Percentiles rank a stretch among this genome's conserved stretches.
phyloP scores from a whole-genome alignment of 1,140 invertebrate genomes.

The Mylabris phalerata region DNA sequence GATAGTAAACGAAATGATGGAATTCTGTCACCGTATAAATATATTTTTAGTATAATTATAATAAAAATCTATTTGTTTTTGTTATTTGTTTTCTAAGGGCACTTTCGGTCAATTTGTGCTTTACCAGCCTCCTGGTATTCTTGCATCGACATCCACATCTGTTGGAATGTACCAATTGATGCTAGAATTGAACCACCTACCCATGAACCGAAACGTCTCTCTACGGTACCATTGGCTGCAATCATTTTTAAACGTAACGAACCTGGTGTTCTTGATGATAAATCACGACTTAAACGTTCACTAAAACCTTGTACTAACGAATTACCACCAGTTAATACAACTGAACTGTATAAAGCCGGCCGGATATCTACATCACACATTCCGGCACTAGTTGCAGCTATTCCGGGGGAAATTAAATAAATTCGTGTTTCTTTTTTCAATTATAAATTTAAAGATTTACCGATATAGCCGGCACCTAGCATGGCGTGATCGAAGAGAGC shows the following conservation, averaged over 20 bases:
- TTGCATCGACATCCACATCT: conserved; percentile 96
- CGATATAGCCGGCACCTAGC: conserved; percentile 67
- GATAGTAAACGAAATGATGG: not conserved
- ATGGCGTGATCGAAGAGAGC: conserved; percentile 81
- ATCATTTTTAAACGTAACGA: conserved; percentile 83
- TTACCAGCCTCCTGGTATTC: conserved; percentile 95
- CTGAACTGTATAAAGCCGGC: conserved; percentile 82
- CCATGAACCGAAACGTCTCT: conserved; percentile 89
- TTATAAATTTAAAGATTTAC: conserved; percentile 27
- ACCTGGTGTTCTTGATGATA: conserved; percentile 82
- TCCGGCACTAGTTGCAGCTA: conserved; percentile 77
- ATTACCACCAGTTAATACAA: conserved; percentile 87
- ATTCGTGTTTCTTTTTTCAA: too few relatives aligned
- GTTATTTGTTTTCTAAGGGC: conserved; percentile 54
- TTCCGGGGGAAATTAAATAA: too few relatives aligned
- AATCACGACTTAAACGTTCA: conserved; percentile 81
- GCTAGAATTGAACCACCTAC: conserved; percentile 94
- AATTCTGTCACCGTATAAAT: too few relatives aligned
- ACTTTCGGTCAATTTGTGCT: conserved; percentile 86
- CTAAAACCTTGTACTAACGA: conserved; percentile 75
- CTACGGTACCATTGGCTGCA: conserved; percentile 72
- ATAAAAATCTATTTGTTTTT: not conserved
- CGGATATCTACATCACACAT: conserved; percentile 94
- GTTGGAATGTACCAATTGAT: conserved; percentile 92
- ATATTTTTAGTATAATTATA: not conserved